Conservation (phyloP, 1,140 invertebrate species). For the Bombyx mori region ASM3026992v2 NC_085111.1:2538001-2538500, state of each 20-base stretch:
- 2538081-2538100: too few species aligned
- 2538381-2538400: slow-evolving; percentile 30
- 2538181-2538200: slow-evolving; percentile 19
- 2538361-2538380: slow-evolving; percentile 47
- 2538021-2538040: too few species aligned
- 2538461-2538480: slow-evolving; percentile 43
- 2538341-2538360: slow-evolving; percentile 31
- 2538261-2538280: too few species aligned
- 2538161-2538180: slow-evolving; percentile 48
- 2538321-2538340: slow-evolving; percentile 3
- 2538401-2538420: slow-evolving; percentile 62
- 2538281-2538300: slow-evolving; percentile 18
- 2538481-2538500: slow-evolving; percentile 34
- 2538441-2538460: slow-evolving; percentile 32
- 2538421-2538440: slow-evolving; percentile 62
- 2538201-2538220: slow-evolving; percentile 29
- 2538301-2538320: slow-evolving; percentile 4
- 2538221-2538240: slow-evolving; percentile 42
- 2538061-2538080: too few species aligned
- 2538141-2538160: slow-evolving; percentile 35
- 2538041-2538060: too few species aligned
- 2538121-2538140: slow-evolving; percentile 30
- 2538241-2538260: slow-evolving; percentile 4
- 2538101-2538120: neutral
- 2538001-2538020: too few species aligned